These are phyloP conservation scores for Stichodactyla helianthus DNA, from an alignment of 64 coral and sea anemone genomes.

Conservation along the genomic window DNA sequence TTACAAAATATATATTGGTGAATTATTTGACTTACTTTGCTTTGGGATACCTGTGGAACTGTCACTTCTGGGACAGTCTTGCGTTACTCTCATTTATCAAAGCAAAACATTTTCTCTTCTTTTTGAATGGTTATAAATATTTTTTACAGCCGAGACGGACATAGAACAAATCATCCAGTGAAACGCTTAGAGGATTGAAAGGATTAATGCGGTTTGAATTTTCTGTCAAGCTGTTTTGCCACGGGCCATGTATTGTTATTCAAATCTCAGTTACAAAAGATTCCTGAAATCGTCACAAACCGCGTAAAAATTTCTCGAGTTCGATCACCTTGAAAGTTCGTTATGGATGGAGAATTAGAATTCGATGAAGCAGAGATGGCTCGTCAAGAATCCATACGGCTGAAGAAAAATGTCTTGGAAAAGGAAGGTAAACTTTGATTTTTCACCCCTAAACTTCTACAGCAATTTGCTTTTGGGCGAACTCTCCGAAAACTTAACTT, in stretches of 20 bases:
- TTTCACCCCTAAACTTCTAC: neutral
- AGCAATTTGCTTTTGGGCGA: neutral
- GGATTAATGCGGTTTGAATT: neutral
- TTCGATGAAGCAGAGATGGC: neutral
- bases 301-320: neutral
- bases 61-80: neutral
- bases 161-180: neutral
- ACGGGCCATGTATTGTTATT: neutral
- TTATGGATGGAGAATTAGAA: conserved; percentile 6
- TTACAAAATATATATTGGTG: neutral
- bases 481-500: neutral
- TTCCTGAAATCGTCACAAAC: neutral
- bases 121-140: neutral
- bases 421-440: neutral
- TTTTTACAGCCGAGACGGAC: neutral
- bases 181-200: neutral
- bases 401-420: conserved; percentile 13
- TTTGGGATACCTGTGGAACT: neutral
- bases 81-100: neutral
- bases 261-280: neutral
- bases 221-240: neutral
- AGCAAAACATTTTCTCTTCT: neutral
- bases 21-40: neutral
- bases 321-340: conserved; percentile 1
- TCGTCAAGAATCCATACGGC: neutral